Conservation (phyloP, 2,888 invertebrate genomes). For the Vesta saturnalis region DNA sequence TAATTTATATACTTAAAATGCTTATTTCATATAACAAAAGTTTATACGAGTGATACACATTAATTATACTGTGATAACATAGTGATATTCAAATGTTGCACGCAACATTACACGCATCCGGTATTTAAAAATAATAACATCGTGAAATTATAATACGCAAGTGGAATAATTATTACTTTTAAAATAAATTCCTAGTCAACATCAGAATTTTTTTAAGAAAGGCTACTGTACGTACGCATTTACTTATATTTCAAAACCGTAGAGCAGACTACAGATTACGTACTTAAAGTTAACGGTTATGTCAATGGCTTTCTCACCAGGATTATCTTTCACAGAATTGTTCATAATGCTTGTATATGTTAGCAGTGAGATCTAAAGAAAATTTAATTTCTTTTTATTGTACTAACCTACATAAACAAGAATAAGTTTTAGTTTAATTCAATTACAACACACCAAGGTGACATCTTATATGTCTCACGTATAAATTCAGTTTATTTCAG, state of each 20-base stretch:
- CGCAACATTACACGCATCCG: not conserved
- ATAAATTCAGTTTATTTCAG: not conserved
- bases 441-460: not conserved
- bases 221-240: slow-evolving; percentile 12
- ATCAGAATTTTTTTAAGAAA: slow-evolving; percentile 16
- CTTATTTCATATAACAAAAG: no score
- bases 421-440: not conserved
- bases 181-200: not conserved
- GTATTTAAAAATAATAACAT: not conserved
- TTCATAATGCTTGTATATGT: slow-evolving; percentile 4
- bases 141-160: no score
- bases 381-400: slow-evolving; percentile 13
- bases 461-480: not conserved
- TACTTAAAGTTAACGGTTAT: slow-evolving; percentile 12
- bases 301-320: slow-evolving; percentile 1
- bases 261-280: slow-evolving; percentile 7
- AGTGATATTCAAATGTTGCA: no score
- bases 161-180: no score
- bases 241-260: slow-evolving; percentile 21
- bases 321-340: slow-evolving; percentile 7
- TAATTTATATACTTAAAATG: not conserved
- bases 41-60: not conserved
- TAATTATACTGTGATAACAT: not conserved
- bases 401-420: not conserved
- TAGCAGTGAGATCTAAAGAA: slow-evolving; percentile 4